These are phyloP conservation scores for Drosophila tanythrix DNA, from an alignment of 2,888 invertebrate genomes.

Conservation along the genomic window DNA sequence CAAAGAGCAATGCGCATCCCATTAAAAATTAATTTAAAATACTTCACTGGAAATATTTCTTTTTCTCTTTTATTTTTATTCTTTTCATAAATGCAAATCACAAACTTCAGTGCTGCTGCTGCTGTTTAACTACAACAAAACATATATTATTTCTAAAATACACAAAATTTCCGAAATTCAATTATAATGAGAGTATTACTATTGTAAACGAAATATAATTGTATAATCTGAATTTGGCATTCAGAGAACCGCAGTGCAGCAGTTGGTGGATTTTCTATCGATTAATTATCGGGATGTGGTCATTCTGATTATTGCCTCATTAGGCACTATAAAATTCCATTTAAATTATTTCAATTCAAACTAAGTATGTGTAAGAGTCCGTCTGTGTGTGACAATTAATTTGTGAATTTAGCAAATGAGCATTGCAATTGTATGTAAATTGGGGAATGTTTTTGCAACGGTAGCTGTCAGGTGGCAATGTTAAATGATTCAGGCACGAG, in stretches of 20 bases:
- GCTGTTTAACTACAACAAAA: background rate
- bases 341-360: slow-evolving; percentile 32
- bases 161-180: slow-evolving; percentile 22
- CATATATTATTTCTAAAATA: background rate
- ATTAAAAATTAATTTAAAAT: background rate
- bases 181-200: slow-evolving; percentile 25
- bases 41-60: background rate
- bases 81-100: background rate
- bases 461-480: slow-evolving; percentile 57
- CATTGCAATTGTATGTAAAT: slow-evolving; percentile 72
- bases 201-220: slow-evolving; percentile 14
- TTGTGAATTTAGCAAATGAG: slow-evolving; percentile 77
- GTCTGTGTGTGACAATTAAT: slow-evolving; percentile 64
- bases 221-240: slow-evolving; percentile 18
- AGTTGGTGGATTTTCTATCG: slow-evolving; percentile 45
- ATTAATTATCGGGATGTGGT: slow-evolving; percentile 63
- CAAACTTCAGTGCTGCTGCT: background rate
- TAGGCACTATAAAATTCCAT: slow-evolving; percentile 60
- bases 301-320: slow-evolving; percentile 48
- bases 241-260: slow-evolving; percentile 17
- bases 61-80: background rate
- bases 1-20: background rate
- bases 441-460: slow-evolving; percentile 55
- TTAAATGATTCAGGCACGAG: slow-evolving; percentile 26
- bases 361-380: slow-evolving; percentile 5